Base-by-base conservation (phyloP, 1,140 invertebrate species). In the Thalassaphorura encarpata region DNA sequence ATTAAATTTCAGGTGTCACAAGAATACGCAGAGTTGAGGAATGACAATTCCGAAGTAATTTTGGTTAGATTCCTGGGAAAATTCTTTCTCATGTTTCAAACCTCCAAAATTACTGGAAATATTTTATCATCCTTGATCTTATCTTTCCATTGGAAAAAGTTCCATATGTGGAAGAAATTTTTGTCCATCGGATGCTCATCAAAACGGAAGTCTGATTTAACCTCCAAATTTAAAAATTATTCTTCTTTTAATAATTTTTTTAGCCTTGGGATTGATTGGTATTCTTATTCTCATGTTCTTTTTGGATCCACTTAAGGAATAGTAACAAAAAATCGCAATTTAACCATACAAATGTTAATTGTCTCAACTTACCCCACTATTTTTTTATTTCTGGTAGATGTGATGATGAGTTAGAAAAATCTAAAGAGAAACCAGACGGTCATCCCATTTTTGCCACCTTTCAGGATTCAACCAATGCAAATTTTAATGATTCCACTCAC, bases 31-130 rank as follows among this genome's bases (percentile, higher is more conserved):
- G n/a, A n/a, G n/a, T n/a, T n/a, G n/a, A n/a, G n/a, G n/a, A n/a
- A n/a, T n/a, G n/a, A n/a, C n/a, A n/a, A n/a, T n/a, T n/a, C 85
- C 5, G 89, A 94, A 69, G 86, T 84, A 6, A 89, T 94, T 61
- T 87, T 96, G 52, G 88, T 93, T 36, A 72, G 88, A 63, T 96
- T 97, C 78, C 97, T 97, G 72, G 94, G 93, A n/a, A 24, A 87
- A 95, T 77, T 97, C 97, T 80, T 97, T 97, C 76, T 82, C 97
- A 58, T 83, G 92, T 55, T 96, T 94, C 94, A 97, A 68, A 88
- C 87, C 0, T 87, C 92, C 52, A 88, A 93, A 72, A 80, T 95
- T 8, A 88, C 89, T 88, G 46, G 93, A 67, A 97, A 96, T 75
- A 78, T 96, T 36, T 88, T 97, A 63, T 95, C 92, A n/a, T 96